Evolutionary conservation across 2,888 invertebrate genomes (phyloP), one percentile per base, ranked within the genome.

Genomic region (Drosophila neutralis): DNA sequence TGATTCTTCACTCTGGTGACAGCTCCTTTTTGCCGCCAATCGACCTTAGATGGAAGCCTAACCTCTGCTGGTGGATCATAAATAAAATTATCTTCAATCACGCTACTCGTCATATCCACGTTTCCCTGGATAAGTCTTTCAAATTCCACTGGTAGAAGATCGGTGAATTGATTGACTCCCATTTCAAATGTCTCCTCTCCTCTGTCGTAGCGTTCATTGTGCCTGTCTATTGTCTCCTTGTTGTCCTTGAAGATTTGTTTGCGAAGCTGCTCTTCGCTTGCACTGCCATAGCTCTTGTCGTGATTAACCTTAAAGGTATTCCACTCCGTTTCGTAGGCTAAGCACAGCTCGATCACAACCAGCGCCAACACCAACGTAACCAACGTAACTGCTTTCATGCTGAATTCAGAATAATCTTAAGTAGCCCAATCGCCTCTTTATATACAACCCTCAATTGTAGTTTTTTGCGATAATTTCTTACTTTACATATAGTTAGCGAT

Each of bases 211-310:
- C 94, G 93, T 91, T 95, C 94, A 94, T 98, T 98, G 93, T 98
- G 98, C 89, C 95, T 95, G 40, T 96, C 96, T 85, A 98, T 96
- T 91, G 95, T 95, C 89, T 96, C 95, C 87, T 95, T 95, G 93
- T 98, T 36, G 7, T 97, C 97, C 93, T 97, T 95, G 92, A 95
- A 98, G 83, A 98, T 96, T 93, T 97, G 97, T 95, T 96, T 95
- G 61, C 98, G 95, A 93, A 96, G 96, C 82, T 94, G 94, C 90
- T 98, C 97, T 90, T 98, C 98, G 0, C 95, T 93, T 3, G 95
- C 95, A 86, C 94, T 31, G 8, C 31, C 93, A 91, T 97, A 98
- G 0, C 83, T 75, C 92, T 96, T 96, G 21, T 93, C 92, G 91
- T 96, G 95, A 85, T 95, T 93, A 15, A 18, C 5, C 7, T 58